Base-by-base conservation (phyloP, 2,888 invertebrate species). In the Plagodis dolabraria region DNA sequence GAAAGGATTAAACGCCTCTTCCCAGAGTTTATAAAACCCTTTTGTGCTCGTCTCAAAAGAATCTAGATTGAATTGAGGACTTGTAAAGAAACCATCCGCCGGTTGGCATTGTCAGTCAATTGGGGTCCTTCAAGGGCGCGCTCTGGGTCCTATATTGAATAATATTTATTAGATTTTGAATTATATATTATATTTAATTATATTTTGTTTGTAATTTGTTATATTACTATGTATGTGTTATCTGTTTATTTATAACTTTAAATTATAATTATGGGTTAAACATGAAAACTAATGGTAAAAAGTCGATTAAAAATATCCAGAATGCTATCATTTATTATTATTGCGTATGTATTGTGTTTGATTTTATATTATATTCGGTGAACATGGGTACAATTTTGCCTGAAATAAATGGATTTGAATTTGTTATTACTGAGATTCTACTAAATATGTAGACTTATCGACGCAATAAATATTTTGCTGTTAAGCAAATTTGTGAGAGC, bases 61-160 rank as follows among this genome's bases (percentile, higher is more conserved):
- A 58, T 63, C 54, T 65, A 65, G 59, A 67, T 51, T 70, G 70
- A 66, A 74, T 71, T 67, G 68, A 68, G 47, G 58, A 49, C 63
- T 62, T 67, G 65, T 58, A 69, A 75, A 70, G 57, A 69, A 67
- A 69, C 45, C 47, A 42, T 33, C 53, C 38, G 47, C 9, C 44
- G 47, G 33, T 34, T 55, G 50, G 61, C 57, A 40, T 51, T 60
- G 38, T 42, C 36, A 45, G 45, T 53, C 58, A 57, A 58, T 61
- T 58, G 75, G 78, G 80, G 80, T 79, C 56, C 49, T 71, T 5
- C 81, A 82, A 82, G 81, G 77, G 68, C 79, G 64, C 38, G 11
- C 22, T 9, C 47, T 70, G 33, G 69, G 63, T 10, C 68, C 67
- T 51, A 53, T 50, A 5, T 47, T 47, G 40, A n/a, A 47, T 45